These are phyloP conservation scores for Coleophora deauratella DNA, from an alignment of 2,888 invertebrate species.

Conservation along the genomic window DNA sequence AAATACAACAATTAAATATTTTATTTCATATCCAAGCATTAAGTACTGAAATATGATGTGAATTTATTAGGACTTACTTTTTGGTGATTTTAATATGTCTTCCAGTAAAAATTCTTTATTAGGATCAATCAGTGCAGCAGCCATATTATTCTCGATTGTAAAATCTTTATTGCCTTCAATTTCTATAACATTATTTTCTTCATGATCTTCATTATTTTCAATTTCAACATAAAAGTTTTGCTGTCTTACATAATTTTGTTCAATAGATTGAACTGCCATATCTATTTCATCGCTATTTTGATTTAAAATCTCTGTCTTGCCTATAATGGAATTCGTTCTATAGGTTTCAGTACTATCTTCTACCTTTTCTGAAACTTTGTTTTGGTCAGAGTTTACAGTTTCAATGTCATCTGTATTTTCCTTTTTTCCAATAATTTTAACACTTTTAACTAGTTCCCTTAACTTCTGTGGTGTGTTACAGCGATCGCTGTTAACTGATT, in stretches of 20 bases:
- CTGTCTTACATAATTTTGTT: not conserved
- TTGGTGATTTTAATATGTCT: conserved; percentile 43
- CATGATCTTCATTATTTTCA: conserved; percentile 1
- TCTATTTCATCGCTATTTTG: not conserved
- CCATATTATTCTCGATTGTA: conserved; percentile 47
- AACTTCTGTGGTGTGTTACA: conserved; percentile 34
- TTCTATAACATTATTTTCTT: too few relatives aligned
- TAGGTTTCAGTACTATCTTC: not conserved
- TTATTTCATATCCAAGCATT: not conserved
- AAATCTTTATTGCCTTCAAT: not conserved
- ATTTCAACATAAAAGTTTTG: conserved; percentile 2
- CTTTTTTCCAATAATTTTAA: conserved; percentile 1
- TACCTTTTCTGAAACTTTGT: not conserved
- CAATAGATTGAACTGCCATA: not conserved
- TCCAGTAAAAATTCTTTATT: conserved; percentile 37
- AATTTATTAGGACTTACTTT: conserved; percentile 28
- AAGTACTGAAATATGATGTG: too few relatives aligned
- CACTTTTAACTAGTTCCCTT: conserved; percentile 6
- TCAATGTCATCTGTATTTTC: not conserved
- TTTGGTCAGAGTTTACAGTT: not conserved
- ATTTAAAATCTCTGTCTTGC: not conserved
- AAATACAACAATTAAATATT: conserved; percentile 2
- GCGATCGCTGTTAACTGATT: conserved; percentile 31
- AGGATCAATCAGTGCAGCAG: conserved; percentile 38
- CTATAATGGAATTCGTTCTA: not conserved